phyloP scores from a whole-genome alignment of 2,888 invertebrate species.

The Hoplodrina ambigua region DNA sequence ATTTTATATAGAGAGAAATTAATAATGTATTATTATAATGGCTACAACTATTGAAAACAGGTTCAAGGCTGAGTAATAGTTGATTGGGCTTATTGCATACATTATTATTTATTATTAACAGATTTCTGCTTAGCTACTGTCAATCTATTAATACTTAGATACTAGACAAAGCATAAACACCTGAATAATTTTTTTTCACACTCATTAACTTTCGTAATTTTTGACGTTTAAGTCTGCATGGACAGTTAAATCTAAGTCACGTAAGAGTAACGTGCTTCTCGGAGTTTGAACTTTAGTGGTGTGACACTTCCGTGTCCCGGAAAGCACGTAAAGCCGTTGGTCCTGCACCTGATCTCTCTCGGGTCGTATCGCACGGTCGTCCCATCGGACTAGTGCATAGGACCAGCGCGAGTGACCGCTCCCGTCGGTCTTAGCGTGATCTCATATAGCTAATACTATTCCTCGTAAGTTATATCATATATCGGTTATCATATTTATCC shows the following conservation, averaged over 20 bases:
- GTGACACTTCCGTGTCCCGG: too few species aligned
- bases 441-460: too few species aligned
- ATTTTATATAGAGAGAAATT: slow-evolving; percentile 41
- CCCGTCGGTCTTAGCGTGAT: too few species aligned
- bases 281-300: too few species aligned
- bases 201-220: slow-evolving; percentile 17
- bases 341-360: too few species aligned
- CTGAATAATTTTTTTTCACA: slow-evolving; percentile 5
- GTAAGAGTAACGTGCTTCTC: neutral
- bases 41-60: slow-evolving; percentile 71
- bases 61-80: slow-evolving; percentile 78
- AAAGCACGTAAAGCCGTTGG: too few species aligned
- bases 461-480: too few species aligned
- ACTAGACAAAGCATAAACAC: slow-evolving; percentile 14
- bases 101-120: slow-evolving; percentile 36
- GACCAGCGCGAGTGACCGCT: too few species aligned
- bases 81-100: slow-evolving; percentile 65
- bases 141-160: slow-evolving; percentile 25
- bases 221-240: neutral
- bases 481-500: too few species aligned
- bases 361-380: too few species aligned
- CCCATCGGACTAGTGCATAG: too few species aligned
- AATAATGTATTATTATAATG: slow-evolving; percentile 65
- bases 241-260: neutral
- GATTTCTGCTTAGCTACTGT: slow-evolving; percentile 37